Base-by-base conservation (phyloP, 64 coral and sea anemone species). In the Trachythela sp. region DNA sequence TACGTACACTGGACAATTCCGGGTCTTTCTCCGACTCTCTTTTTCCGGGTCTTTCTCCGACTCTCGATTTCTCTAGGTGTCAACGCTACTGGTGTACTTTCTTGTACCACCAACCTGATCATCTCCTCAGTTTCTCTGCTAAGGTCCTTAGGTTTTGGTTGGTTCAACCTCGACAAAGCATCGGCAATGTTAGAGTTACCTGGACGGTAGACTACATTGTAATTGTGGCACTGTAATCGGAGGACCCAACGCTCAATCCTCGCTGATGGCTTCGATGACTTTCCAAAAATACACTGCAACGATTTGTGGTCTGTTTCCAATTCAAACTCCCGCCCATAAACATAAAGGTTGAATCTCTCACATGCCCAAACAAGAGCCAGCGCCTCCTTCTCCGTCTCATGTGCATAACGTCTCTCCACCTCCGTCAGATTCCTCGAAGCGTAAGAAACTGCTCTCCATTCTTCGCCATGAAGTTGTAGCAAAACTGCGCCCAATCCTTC, bases 71-170 rank as follows among this genome's bases (percentile, higher is more conserved):
- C 56, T 27, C 56, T 64, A 7, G 89, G 42, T 45, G 42, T 45
- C 42, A 45, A 45, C 11, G 42, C 42, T 45, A 45, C 89, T 30
- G 89, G 89, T 84, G 89, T 58, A 31, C 48, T 59, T 24, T 90
- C 89, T 32, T 39, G 27, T 1, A 36, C 89, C 3, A 90, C 77
- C 39, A 90, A 64, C 54, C 75, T 54, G 48, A 90, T 42, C 34
- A 90, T 3, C 36, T 90, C 89, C 50, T 84, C 89, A 37, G 48
- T 90, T 36, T 90, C 89, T 40, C 89, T 85, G 9, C 89, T 90
- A 29, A 20, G 5, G 37, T 90, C 83, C 36, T 90, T 85, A 17
- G 48, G 80, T 13, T 90, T 90, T 10, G 39, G 0, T 36, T 84
- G 42, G 45, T 90, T 90, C 22, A 84, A 20, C 34, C 88, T 90